Evolutionary conservation across 2,797 vertebrate genomes (phyloP), one percentile per base, ranked within the genome.

Genomic region (Brachyrhaphis roseni): DNA sequence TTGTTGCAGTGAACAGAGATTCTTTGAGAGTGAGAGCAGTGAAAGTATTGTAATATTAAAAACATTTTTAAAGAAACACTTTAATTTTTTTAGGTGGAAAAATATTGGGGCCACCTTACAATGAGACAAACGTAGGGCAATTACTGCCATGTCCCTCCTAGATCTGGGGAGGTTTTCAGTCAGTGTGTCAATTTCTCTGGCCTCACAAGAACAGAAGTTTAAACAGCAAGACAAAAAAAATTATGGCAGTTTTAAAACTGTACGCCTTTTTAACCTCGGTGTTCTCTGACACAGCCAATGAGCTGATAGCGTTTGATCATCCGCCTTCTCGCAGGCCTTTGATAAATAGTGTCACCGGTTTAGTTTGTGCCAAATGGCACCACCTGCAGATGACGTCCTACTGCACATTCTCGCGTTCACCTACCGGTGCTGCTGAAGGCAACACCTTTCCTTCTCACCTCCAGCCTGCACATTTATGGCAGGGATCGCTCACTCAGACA

Each of bases 261-360:
- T 36, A 62, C 0, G 57, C 31, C 16, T 41, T 26, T 23, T 41
- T 2, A 68, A 43, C 23, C 39, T 68, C 1, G 0, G 66, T 26
- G 41, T 41, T 13, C 20, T 20, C 66, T 13, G 39, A 68, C 5
- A 10, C 64, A 15, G 39, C 66, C 23, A 43, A 70, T 43, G 66
- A 70, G 39, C n/a, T 7, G 8, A 74, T 82, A n/a, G 15, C 74
- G 71, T 83, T 80, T 79, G 76, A 74, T 75, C 78, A 59, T 53
- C 26, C 55, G 8, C 71, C 71, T 71, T 72, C 49, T 78, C 43
- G 68, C 31, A 51, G 20, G 13, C 79, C 80, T 75, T 86, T 77
- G 79, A 79, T 81, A 83, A 86, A 51, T 74, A 76, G 59, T 78
- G 74, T 77, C 76, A 81, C 59, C n/a, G 66, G 28, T 72, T 41